Conservation (phyloP, 2,888 invertebrate species). For the Macrostomum cliftonense region DNA sequence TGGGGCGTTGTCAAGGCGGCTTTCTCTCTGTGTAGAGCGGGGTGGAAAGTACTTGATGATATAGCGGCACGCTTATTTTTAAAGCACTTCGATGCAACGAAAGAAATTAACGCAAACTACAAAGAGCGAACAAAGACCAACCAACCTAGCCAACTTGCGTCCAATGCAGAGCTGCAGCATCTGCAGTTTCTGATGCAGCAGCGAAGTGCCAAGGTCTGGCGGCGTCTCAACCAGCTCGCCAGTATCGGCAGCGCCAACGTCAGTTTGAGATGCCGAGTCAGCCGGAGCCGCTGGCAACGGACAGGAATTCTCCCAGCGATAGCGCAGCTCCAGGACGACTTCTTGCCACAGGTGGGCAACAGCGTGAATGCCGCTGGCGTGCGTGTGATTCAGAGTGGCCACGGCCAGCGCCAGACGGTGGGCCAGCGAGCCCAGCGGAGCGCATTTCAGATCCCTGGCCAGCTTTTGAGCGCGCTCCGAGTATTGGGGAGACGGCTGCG, state of each 20-base stretch:
- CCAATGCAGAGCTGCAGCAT: conserved; percentile 48
- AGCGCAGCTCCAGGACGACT: conserved; percentile 68
- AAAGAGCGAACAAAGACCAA: too few relatives aligned
- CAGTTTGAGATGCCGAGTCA: conserved; percentile 81
- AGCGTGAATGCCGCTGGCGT: conserved; percentile 48
- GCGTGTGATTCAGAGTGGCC: conserved; percentile 27
- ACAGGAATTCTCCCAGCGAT: conserved; percentile 64
- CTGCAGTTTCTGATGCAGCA: conserved; percentile 77
- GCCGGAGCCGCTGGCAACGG: conserved; percentile 62
- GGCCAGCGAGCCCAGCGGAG: conserved; percentile 56
- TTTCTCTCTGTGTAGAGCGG: too few relatives aligned
- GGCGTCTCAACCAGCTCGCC: conserved; percentile 43
- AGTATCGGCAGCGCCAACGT: conserved; percentile 88
- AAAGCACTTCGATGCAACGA: too few relatives aligned
- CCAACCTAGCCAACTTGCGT: conserved; percentile 35
- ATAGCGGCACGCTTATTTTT: too few relatives aligned
- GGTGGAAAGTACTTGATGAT: too few relatives aligned
- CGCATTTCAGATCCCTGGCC: conserved; percentile 51
- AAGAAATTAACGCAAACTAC: too few relatives aligned
- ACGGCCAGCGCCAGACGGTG: conserved; percentile 58
- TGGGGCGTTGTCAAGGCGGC: conserved; percentile 7
- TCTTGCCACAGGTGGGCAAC: conserved; percentile 82
- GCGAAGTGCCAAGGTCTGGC: conserved; percentile 69
- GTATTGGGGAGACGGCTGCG: background rate
- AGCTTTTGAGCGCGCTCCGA: conserved; percentile 18